Conservation (phyloP, 2,797 vertebrate genomes). For the Mus caroli region DNA sequence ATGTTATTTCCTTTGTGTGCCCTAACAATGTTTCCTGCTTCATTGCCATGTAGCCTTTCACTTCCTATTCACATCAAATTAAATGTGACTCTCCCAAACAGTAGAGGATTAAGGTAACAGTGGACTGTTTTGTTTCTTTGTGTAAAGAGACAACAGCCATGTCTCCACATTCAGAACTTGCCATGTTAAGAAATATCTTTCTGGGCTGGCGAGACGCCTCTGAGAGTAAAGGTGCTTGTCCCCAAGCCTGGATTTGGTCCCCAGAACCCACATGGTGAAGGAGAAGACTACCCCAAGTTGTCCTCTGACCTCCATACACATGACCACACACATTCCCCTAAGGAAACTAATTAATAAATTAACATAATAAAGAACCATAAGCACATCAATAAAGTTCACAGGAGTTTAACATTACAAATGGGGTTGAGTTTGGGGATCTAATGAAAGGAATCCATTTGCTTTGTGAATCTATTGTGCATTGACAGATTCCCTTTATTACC, state of each 20-base stretch:
- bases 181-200: neutral
- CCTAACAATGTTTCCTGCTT: neutral
- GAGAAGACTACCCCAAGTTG: neutral
- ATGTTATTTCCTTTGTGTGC: neutral
- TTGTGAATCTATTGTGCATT: neutral
- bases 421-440: neutral
- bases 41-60: neutral
- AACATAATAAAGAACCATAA: neutral
- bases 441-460: constrained; percentile 16
- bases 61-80: neutral
- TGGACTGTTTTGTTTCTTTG: neutral
- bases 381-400: neutral
- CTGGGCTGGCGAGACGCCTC: neutral
- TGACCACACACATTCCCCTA: constrained; percentile 16
- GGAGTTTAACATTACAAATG: constrained; percentile 27
- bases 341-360: neutral
- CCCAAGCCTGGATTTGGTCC: neutral
- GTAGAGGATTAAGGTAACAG: neutral
- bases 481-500: constrained; percentile 16
- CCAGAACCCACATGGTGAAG: neutral
- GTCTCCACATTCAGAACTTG: neutral
- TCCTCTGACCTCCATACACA: constrained; percentile 21
- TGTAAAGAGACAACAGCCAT: neutral
- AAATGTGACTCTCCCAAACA: neutral
- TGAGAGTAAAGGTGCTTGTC: neutral